Percentiles rank a stretch among this genome's conserved stretches.
Evolutionary conservation across 2,113 vertebrate genomes (phyloP).

Genomic region (Macroglossus sobrinus): DNA sequence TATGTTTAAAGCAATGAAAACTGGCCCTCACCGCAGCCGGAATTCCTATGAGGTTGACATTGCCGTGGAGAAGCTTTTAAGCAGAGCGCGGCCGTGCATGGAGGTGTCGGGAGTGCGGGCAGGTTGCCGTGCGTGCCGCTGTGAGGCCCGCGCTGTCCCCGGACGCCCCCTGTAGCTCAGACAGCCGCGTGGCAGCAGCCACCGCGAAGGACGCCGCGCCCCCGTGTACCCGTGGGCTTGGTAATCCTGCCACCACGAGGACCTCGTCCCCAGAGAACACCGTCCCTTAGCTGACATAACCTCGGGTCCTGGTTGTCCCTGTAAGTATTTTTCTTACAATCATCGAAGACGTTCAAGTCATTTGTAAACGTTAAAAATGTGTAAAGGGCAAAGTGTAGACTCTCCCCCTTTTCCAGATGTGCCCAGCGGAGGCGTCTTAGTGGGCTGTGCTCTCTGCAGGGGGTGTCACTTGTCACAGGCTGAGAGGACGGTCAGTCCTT

Average conservation of each 20-base stretch:
- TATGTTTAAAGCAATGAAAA: slow-evolving; percentile 7
- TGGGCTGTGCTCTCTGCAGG: background rate
- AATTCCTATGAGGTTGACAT: background rate
- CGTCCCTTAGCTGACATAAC: accelerated
- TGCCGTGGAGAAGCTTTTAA: slow-evolving; percentile 20
- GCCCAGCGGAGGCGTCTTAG: background rate
- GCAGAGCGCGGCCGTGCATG: background rate
- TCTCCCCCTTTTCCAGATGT: background rate
- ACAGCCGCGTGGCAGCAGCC: background rate
- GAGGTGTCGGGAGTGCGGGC: background rate
- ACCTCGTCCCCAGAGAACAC: background rate
- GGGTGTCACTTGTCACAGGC: background rate
- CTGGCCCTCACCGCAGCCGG: background rate
- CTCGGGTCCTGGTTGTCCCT: background rate
- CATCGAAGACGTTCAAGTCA: background rate
- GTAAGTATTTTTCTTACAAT: background rate
- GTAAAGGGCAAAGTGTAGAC: background rate
- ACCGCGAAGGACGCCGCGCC: accelerated
- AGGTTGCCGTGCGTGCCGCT: background rate
- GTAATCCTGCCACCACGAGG: accelerated
- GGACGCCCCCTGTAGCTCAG: background rate
- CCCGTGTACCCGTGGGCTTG: background rate
- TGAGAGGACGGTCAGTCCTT: background rate
- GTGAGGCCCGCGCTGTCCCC: background rate
- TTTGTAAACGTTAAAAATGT: slow-evolving; percentile 21